These are phyloP conservation scores for Caenorhabditis briggsae DNA, from an alignment of 1,140 invertebrate species.

Conservation along the genomic window DNA sequence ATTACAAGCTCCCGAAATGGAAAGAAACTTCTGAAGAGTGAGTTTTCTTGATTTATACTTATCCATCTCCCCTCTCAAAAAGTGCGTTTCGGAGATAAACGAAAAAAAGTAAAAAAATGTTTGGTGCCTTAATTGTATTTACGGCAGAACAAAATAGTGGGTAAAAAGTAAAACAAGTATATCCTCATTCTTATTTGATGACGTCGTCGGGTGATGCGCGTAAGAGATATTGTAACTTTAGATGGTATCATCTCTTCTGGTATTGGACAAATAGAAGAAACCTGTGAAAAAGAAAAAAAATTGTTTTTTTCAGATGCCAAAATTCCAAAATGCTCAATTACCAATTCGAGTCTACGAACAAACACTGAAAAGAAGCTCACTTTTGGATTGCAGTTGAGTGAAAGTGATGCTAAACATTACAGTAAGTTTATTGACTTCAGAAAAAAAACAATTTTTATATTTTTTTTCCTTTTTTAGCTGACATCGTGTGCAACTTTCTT, in stretches of 20 bases:
- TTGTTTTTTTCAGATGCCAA: slow-evolving; percentile 13
- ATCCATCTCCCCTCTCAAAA: no score
- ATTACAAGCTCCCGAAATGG: slow-evolving; percentile 2
- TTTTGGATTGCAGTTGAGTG: slow-evolving; percentile 39
- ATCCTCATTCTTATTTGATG: slow-evolving; percentile 38
- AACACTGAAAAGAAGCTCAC: slow-evolving; percentile 50
- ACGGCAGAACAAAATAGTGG: not conserved
- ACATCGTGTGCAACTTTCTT: slow-evolving; percentile 62
- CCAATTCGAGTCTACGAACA: slow-evolving; percentile 24
- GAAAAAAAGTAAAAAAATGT: not conserved
- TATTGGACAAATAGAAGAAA: not conserved
- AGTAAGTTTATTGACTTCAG: not conserved
- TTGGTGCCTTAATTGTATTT: not conserved
- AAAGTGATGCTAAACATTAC: slow-evolving; percentile 51
- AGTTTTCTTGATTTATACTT: not conserved
- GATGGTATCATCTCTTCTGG: not conserved
- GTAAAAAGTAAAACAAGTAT: not conserved
- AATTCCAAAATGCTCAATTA: slow-evolving; percentile 58
- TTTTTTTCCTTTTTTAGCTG: slow-evolving; percentile 36
- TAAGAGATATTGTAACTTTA: slow-evolving; percentile 12
- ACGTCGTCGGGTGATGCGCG: slow-evolving; percentile 37
- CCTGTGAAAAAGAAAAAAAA: not conserved
- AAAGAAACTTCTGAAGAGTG: slow-evolving; percentile 57
- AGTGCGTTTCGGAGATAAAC: not conserved
- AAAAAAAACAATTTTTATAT: not conserved